phyloP scores from a whole-genome alignment of 2,113 vertebrate species.

The Tympanuchus pallidicinctus region DNA sequence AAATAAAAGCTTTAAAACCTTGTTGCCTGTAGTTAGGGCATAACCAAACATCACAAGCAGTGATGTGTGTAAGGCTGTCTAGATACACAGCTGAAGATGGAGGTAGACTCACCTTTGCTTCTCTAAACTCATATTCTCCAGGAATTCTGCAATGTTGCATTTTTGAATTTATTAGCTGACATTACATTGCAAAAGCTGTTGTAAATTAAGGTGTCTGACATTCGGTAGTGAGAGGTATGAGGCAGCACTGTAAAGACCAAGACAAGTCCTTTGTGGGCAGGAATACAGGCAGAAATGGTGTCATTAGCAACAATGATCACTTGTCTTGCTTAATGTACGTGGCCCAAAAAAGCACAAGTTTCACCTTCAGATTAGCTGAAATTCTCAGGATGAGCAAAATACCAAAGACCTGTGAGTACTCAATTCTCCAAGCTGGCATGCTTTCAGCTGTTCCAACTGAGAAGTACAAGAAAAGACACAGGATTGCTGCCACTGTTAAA shows the following conservation, averaged over 20 bases:
- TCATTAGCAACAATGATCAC: background rate
- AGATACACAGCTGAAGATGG: background rate
- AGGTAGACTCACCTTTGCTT: background rate
- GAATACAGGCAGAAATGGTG: background rate
- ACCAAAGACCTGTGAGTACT: background rate
- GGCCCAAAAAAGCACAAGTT: background rate
- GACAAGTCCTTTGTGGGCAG: background rate
- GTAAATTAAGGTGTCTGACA: background rate
- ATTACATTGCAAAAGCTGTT: background rate
- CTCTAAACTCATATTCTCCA: background rate
- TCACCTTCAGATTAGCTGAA: background rate
- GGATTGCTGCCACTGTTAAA: background rate
- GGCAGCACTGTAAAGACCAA: background rate
- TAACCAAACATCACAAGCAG: slow-evolving; percentile 30
- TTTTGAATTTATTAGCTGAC: background rate
- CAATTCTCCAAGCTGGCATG: background rate
- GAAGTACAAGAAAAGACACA: background rate
- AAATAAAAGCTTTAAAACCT: slow-evolving; percentile 69
- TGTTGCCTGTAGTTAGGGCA: slow-evolving; percentile 43
- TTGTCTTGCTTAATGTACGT: background rate
- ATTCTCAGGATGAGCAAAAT: background rate
- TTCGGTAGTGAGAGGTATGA: background rate
- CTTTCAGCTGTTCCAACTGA: background rate
- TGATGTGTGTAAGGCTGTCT: background rate
- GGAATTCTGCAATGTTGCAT: background rate